A percentile compares a stretch with the other conserved stretches of the same genome.
Evolutionary conservation across 2,888 invertebrate genomes (phyloP).

Genomic region (Steinernema carpocapsae): DNA sequence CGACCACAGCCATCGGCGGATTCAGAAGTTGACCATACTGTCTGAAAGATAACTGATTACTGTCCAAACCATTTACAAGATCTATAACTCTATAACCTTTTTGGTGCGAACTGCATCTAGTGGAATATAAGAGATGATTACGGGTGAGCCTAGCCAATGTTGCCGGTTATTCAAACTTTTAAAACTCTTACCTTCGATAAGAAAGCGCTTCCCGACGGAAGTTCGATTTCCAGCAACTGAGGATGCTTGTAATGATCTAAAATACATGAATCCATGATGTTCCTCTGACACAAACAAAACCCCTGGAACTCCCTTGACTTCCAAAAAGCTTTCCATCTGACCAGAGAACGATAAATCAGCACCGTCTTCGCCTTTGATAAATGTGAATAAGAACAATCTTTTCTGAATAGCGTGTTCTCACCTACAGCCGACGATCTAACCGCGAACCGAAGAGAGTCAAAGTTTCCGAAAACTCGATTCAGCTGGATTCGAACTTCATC

Average conservation of each 20-base stretch:
- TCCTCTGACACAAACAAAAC: slow-evolving; percentile 56
- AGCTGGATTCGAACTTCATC: slow-evolving; percentile 36
- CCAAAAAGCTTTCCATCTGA: slow-evolving; percentile 81
- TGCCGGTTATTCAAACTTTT: too few species aligned
- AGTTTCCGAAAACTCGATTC: slow-evolving; percentile 39
- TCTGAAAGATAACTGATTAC: slow-evolving; percentile 70
- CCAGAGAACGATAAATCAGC: slow-evolving; percentile 80
- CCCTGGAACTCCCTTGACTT: slow-evolving; percentile 71
- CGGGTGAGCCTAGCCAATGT: too few species aligned
- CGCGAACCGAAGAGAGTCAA: slow-evolving; percentile 56
- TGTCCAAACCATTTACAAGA: too few species aligned
- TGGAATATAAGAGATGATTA: too few species aligned
- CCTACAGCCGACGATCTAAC: slow-evolving; percentile 75
- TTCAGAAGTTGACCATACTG: slow-evolving; percentile 78
- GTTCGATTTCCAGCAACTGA: too few species aligned
- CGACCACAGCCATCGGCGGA: slow-evolving; percentile 80
- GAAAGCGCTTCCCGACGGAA: too few species aligned
- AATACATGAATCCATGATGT: too few species aligned
- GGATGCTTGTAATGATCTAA: slow-evolving; percentile 70
- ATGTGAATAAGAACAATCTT: slow-evolving; percentile 43
- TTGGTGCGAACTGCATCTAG: too few species aligned
- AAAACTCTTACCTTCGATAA: too few species aligned
- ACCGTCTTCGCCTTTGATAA: background rate
- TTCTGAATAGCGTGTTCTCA: slow-evolving; percentile 76
- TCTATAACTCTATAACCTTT: too few species aligned